phyloP scores from a whole-genome alignment of 2,888 invertebrate genomes.

The Trichogramma evanescens region DNA sequence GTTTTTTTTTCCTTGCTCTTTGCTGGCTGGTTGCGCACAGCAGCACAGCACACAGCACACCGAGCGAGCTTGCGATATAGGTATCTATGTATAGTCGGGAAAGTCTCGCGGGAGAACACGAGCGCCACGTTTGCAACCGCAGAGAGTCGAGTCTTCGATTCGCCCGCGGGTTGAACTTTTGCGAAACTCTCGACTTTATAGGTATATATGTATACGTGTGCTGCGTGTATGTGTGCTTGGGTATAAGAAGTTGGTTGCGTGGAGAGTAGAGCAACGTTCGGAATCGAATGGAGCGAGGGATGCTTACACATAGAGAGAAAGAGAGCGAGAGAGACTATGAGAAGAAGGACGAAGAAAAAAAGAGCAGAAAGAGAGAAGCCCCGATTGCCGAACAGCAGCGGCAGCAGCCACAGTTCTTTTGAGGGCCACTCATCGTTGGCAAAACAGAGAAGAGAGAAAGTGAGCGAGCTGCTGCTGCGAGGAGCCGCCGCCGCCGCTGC shows the following conservation, averaged over 20 bases:
- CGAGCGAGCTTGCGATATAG: background rate
- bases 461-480: background rate
- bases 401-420: background rate
- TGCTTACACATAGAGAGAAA: too few species aligned
- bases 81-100: too few species aligned
- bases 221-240: too few species aligned
- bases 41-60: background rate
- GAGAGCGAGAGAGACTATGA: too few species aligned
- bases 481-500: too few species aligned
- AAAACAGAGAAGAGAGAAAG: slow-evolving; percentile 3
- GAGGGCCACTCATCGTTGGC: slow-evolving; percentile 12
- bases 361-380: background rate
- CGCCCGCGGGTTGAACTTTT: background rate
- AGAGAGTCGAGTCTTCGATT: slow-evolving; percentile 1
- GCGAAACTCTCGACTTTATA: background rate
- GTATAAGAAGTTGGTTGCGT: too few species aligned
- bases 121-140: background rate
- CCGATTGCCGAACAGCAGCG: background rate
- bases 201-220: too few species aligned
- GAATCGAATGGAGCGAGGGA: too few species aligned
- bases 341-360: background rate
- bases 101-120: too few species aligned
- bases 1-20: too few species aligned
- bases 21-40: background rate
- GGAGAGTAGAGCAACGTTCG: too few species aligned